Evolutionary conservation across 2,797 vertebrate species (phyloP), one percentile per base, ranked within the genome.

Genomic region (Hafferia zeledoni): DNA sequence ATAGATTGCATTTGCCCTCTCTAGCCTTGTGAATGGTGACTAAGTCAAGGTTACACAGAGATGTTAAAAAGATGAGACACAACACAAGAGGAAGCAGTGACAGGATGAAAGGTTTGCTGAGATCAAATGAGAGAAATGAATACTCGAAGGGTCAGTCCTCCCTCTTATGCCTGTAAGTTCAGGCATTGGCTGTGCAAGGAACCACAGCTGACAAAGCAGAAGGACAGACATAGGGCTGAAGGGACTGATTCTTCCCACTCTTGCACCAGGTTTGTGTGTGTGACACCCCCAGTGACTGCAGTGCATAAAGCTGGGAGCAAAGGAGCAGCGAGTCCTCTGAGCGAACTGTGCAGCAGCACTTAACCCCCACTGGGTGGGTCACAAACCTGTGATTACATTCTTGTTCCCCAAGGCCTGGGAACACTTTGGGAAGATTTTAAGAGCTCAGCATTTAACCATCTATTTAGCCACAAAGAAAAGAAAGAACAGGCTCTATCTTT

Each of bases 91-190:
- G 94, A 95, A 91, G 94, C 74, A 1, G 94, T 57, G 87, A 27
- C 64, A 23, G 91, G 80, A 97, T 96, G 80, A 96, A 97, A 97
- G 89, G 77, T 91, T 96, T 53, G 17, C 85, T 27, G 85, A 94
- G 93, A 96, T 97, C 93, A 97, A 95, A 96, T 94, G 63, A 80
- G 85, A 84, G 80, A 89, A 94, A 94, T 80, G 90, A 96, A 88
- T 78, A 96, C 93, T 94, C 33, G 31, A 90, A 95, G 87, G 95
- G 95, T 97, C 94, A 95, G 87, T 97, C 87, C 87, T 96, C 89
- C 91, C 87, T 93, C 95, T 96, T 71, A 47, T 57, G 75, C 77
- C 91, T 57, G 74, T 63, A 77, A 93, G 86, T 82, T 69, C 43
- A 12, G 88, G 83, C 52, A 46, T 90, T 94, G 95, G 92, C 90